Evolutionary conservation across 1,140 invertebrate genomes (phyloP), one percentile per base, ranked within the genome.

Genomic region (Drosophila varians): DNA sequence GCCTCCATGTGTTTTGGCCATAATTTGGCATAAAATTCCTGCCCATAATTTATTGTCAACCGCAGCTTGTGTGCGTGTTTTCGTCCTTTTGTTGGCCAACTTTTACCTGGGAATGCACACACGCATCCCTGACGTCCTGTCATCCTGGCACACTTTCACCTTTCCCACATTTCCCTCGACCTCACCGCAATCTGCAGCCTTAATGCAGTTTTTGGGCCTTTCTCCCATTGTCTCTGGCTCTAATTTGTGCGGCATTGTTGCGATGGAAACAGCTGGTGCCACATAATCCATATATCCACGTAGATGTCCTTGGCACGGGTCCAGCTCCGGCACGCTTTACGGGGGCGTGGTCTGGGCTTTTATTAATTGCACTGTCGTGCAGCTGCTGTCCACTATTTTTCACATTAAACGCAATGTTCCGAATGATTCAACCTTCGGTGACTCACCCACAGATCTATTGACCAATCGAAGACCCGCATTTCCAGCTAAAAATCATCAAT

Each of bases 41-140:
- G 36, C 36, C 38, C 80, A 70, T 86, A 87, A 86, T 87, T 86
- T 87, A 86, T 87, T 74, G 80, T 86, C 76, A 62, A 61, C 61
- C 49, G 34, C 55, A 38, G 55, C 11, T n/a, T 48, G 21, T 34
- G 36, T 12, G 36, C 36, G 23, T 9, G 4, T 55, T 16, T 48
- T 23, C 11, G 12, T 57, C 45, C 45, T 48, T 52, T 56, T 61
- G 60, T 18, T 18, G 47, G 16, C 31, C 28, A 45, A 51, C 31
- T 54, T 49, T 66, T 66, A 66, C 64, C 64, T 66, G 64, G 64
- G 18, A 16, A 21, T 28, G 57, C 49, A 56, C n/a, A 9, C 38
- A 19, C 3, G 38, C 38, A 42, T 16, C 14, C 61, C 34, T 47
- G 48, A 4, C 21, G 4, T 21, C 21, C 21, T 21, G 21, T 2